These are phyloP conservation scores for Drosophila bifasciata DNA, from an alignment of 1,140 invertebrate species.

Conservation along the genomic window DNA sequence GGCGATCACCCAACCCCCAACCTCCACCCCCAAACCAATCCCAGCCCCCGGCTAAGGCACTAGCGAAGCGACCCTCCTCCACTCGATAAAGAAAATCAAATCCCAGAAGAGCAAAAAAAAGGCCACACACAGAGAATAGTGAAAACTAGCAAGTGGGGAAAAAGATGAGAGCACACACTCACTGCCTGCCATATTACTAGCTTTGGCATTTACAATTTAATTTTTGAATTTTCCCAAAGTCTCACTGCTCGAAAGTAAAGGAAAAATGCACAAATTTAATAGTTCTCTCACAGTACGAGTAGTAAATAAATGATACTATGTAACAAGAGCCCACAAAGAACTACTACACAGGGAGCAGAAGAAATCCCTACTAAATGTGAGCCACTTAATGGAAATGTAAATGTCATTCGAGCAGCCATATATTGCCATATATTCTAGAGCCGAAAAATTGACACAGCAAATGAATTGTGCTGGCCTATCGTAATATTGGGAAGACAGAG, in stretches of 20 bases:
- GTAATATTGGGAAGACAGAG: conserved; percentile 16
- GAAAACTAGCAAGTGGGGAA: no score
- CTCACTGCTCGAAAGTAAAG: conserved; percentile 8
- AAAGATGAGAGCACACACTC: no score
- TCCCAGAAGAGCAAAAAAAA: no score
- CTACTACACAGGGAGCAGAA: no score
- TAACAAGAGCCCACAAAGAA: background rate
- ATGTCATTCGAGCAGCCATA: conserved; percentile 12
- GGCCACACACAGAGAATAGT: no score
- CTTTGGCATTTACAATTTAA: no score
- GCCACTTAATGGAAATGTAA: conserved; percentile 24
- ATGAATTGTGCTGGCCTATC: conserved; percentile 25
- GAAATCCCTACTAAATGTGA: conserved; percentile 30
- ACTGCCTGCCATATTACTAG: no score
- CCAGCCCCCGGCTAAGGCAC: background rate
- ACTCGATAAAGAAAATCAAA: no score
- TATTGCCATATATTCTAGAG: background rate
- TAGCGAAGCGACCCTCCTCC: background rate
- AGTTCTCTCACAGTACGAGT: background rate
- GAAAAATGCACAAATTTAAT: background rate
- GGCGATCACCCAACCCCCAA: background rate
- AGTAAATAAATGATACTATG: background rate
- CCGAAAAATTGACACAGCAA: conserved; percentile 15
- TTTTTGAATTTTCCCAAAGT: background rate
- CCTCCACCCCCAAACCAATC: background rate